These are phyloP conservation scores for Synanthedon myopaeformis DNA, from an alignment of 2,888 invertebrate genomes.

Conservation along the genomic window DNA sequence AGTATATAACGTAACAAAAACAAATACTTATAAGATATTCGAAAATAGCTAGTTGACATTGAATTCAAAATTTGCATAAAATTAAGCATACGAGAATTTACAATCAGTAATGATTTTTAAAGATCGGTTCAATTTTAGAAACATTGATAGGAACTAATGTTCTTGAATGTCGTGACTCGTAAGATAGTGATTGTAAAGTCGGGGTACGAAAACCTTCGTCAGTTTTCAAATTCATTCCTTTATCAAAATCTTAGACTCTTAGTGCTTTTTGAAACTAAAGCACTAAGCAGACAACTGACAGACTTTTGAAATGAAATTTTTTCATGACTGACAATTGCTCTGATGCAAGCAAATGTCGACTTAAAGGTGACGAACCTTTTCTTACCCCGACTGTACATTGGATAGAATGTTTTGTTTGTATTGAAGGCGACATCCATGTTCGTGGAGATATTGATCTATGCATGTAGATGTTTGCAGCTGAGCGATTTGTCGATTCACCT, in stretches of 20 bases:
- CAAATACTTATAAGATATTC: too few relatives aligned
- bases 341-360: too few relatives aligned
- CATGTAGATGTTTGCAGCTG: not conserved
- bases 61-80: conserved; percentile 9
- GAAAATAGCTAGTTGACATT: conserved; percentile 19
- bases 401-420: not conserved
- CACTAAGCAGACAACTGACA: too few relatives aligned
- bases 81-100: not conserved
- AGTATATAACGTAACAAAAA: too few relatives aligned
- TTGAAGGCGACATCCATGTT: not conserved
- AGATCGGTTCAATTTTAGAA: not conserved
- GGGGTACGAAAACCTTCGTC: too few relatives aligned
- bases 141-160: not conserved
- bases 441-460: not conserved
- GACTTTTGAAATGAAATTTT: too few relatives aligned
- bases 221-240: too few relatives aligned
- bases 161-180: not conserved
- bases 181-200: not conserved
- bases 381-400: too few relatives aligned
- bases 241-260: too few relatives aligned
- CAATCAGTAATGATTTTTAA: not conserved
- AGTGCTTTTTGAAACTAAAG: too few relatives aligned
- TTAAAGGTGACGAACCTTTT: too few relatives aligned
- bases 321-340: too few relatives aligned
- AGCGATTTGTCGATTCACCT: not conserved